Evolutionary conservation across 2,113 vertebrate species (phyloP), one percentile per base, ranked within the genome.

Genomic region (Columbina picui): DNA sequence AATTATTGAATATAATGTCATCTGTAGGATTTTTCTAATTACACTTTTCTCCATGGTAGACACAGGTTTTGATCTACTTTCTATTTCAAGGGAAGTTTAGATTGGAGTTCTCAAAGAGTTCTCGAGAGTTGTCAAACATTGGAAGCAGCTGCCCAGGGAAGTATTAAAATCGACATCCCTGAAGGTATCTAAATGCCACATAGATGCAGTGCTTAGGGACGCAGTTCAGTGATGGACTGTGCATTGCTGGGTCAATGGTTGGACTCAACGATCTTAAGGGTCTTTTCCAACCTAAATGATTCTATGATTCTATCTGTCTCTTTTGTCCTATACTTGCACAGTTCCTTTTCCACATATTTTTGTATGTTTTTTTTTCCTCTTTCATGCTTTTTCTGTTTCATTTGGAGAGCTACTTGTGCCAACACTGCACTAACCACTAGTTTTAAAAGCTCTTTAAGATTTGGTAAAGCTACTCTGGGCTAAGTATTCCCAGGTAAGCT

Each of bases 341-440:
- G 25, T 32, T 70, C 6, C 2, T 56, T 85, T 85, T 56, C 16
- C 7, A 25, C 20, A 26, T 6, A 59, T 27, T n/a, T 50, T 71
- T 20, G 6, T 26, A 19, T 3, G 0, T 5, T 25, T 19, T 32
- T 10, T 39, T 38, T 49, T 6, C 1, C 8, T 7, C 2, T 38
- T 61, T 38, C 32, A 19, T 39, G 12, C 2, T 36, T 85, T 85
- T 60, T 71, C 23, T 60, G 18, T 56, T 60, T 34, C 60, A 2
- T 57, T 56, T 38, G 16, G 16, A 70, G 9, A 53, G 18, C 49
- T 49, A n/a, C 17, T 64, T 73, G 17, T 56, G n/a, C 26, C 50
- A 75, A 23, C 17, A 63, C 17, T 12, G 4, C 15, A 26, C 4
- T 67, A 57, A 69, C 14, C 8, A 39, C 10, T 45, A 45, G 5